These are phyloP conservation scores for Peromyscus melanophrys DNA, from an alignment of 2,797 vertebrate species.

Conservation along the genomic window DNA sequence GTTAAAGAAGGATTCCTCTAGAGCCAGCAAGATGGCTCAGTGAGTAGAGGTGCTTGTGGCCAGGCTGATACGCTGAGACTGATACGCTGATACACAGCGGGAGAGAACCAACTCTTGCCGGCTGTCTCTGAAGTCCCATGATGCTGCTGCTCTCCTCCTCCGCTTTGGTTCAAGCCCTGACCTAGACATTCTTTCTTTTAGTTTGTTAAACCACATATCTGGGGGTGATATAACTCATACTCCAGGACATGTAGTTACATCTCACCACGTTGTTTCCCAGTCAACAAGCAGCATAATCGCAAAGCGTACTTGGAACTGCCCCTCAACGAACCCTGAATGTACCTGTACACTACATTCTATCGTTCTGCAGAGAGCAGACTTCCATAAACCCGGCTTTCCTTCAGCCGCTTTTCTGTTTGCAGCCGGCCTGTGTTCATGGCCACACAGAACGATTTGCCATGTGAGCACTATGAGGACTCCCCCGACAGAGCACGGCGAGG, in stretches of 20 bases:
- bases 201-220: not conserved
- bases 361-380: not conserved
- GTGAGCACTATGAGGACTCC: not conserved
- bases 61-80: not conserved
- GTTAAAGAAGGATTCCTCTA: not conserved
- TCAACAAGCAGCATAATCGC: conserved; percentile 14
- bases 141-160: not conserved
- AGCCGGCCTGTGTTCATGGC: not conserved
- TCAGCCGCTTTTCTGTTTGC: not conserved
- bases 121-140: not conserved
- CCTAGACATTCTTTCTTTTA: not conserved
- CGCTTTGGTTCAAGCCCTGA: not conserved
- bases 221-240: not conserved
- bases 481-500: too few relatives aligned
- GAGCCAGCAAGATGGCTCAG: not conserved
- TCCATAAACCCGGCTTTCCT: not conserved
- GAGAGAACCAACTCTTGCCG: too few relatives aligned
- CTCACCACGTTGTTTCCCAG: conserved; percentile 12
- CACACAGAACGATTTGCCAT: not conserved
- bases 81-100: too few relatives aligned
- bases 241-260: not conserved
- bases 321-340: not conserved
- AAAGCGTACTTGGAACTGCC: not conserved
- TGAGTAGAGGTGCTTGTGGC: not conserved
- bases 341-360: not conserved